Conservation (phyloP, 2,797 vertebrate genomes). For the Gymnocypris eckloni region DNA sequence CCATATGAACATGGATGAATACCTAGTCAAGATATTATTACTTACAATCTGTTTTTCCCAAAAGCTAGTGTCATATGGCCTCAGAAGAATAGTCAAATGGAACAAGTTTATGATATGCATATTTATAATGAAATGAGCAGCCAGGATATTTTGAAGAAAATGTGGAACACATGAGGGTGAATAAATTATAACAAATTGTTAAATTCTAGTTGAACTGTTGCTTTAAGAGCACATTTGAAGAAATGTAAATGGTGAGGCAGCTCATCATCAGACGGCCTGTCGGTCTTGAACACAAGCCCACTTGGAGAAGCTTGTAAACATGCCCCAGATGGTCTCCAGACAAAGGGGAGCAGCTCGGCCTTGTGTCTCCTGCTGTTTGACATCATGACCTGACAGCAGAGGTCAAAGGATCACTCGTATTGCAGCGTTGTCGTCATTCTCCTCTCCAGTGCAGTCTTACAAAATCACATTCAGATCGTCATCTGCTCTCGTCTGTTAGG, state of each 20-base stretch:
- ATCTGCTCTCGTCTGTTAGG: conserved; percentile 43
- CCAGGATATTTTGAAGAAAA: background rate
- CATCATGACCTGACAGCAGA: conserved; percentile 40
- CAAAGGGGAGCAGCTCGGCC: conserved; percentile 27
- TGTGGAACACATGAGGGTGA: background rate
- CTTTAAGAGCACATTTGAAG: background rate
- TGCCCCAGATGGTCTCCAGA: conserved; percentile 33
- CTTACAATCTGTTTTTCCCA: background rate
- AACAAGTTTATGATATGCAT: background rate
- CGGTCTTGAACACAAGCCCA: conserved; percentile 16
- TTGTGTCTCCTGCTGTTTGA: conserved; percentile 39
- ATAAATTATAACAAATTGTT: background rate
- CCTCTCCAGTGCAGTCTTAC: conserved; percentile 10
- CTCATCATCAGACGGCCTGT: conserved; percentile 20
- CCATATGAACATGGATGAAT: background rate
- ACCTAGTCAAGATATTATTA: background rate
- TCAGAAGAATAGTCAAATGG: background rate
- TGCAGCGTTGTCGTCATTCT: conserved; percentile 11
- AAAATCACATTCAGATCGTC: conserved; percentile 32
- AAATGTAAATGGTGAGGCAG: conserved; percentile 5
- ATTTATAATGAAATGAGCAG: background rate
- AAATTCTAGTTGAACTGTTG: background rate
- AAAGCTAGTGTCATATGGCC: background rate
- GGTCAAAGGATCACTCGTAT: conserved; percentile 46
- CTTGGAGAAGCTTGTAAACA: conserved; percentile 49